Base-by-base conservation (phyloP, 1,140 invertebrate genomes). In the Heliconius nattereri region DNA sequence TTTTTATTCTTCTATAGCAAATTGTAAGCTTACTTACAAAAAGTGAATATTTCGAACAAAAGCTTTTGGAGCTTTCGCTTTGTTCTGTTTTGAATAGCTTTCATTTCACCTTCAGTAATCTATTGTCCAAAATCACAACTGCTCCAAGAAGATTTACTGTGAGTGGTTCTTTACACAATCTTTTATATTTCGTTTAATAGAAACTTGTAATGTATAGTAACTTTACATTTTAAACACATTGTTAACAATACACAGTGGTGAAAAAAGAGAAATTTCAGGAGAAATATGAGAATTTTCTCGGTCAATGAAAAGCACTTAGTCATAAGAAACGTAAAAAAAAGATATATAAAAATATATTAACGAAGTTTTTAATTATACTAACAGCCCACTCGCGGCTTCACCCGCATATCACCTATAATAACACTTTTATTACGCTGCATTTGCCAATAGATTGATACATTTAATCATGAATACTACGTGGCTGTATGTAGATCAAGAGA, bases 81-180 rank as follows among this genome's bases (percentile, higher is more conserved):
- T 75, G 73, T 75, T 9, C 8, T 71, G 23, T 26, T 52, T n/a
- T 79, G 78, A 75, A 79, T 70, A 49, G 20, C 57, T 52, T 45
- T 75, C 73, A 20, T 74, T 75, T 74, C 35, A 71, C 57, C 78
- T 75, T 49, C 9, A 66, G 23, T 66, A 66, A 66, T 66, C 23
- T 29, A 26, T 66, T 66, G 60, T 66, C 13, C 9, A 66, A 66
- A 66, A 29, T 66, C 26, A n/a, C 60, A 66, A 66, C 60, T 66
- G n/a, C 6, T 66, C 60, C n/a, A 66, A 26, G 60, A 66, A 66
- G 11, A 13, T 66, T 26, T 66, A 66, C 23, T 66, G 23, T 29
- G 29, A 26, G 26, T 23, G 8, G 54, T n/a, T 11, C 60, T 66
- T 26, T 29, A 66, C 8, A 66, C 23, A 66, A 66, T 66, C 57